Evolutionary conservation across 2,797 vertebrate genomes (phyloP).

Genomic region (Poecile montanus): DNA sequence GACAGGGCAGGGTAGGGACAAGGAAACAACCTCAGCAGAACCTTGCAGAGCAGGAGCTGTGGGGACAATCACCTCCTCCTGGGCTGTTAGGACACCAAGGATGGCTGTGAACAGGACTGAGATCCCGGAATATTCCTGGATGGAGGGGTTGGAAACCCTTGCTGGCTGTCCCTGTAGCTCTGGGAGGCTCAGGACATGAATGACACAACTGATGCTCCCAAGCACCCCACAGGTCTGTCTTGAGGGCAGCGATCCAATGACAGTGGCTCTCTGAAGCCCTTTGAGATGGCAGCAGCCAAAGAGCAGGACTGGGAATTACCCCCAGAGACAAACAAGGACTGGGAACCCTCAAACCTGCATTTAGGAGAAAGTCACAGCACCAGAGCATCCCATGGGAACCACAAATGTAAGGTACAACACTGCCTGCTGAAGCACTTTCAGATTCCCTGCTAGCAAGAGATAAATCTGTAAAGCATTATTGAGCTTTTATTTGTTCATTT

Average conservation of each 20-base stretch:
- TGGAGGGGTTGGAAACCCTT: background rate
- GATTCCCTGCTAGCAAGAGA: background rate
- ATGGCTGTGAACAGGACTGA: background rate
- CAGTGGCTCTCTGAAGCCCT: background rate
- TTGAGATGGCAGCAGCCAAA: background rate
- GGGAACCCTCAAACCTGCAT: background rate
- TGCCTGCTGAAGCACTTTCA: background rate
- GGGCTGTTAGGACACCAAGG: background rate
- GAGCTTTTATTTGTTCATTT: background rate
- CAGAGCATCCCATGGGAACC: background rate
- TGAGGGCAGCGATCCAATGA: background rate
- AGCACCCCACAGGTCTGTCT: background rate
- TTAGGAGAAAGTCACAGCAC: background rate
- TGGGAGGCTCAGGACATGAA: background rate
- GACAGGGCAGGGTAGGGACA: accelerated
- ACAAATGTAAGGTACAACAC: background rate
- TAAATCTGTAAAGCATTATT: background rate
- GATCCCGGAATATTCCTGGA: background rate
- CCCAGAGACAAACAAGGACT: background rate
- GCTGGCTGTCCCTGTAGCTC: background rate
- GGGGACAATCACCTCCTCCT: background rate
- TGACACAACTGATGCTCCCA: background rate
- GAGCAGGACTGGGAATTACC: background rate
- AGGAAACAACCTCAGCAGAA: background rate
- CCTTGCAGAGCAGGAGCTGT: background rate